These are phyloP conservation scores for Teleogryllus occipitalis DNA, from an alignment of 1,140 invertebrate genomes.

Conservation along the genomic window DNA sequence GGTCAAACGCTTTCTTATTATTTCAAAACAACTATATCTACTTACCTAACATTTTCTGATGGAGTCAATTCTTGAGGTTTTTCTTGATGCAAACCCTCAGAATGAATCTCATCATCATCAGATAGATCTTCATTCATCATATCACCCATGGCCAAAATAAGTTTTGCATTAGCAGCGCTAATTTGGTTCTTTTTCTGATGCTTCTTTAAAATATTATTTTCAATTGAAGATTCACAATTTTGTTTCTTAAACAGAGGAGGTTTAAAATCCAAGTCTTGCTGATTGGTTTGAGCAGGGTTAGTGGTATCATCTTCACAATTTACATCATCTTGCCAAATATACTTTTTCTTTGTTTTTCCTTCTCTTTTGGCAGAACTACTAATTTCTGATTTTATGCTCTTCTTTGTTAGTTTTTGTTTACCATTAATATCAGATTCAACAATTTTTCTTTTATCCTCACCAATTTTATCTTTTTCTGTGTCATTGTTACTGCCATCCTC, in stretches of 20 bases:
- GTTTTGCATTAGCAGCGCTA: neutral
- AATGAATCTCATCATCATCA: too few relatives aligned
- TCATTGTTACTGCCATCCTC: neutral
- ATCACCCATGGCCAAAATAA: neutral
- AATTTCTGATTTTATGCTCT: neutral
- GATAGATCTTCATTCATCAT: too few relatives aligned
- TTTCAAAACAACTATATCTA: too few relatives aligned
- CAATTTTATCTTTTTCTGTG: neutral
- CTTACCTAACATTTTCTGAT: too few relatives aligned
- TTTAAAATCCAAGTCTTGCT: neutral
- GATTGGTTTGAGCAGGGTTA: neutral
- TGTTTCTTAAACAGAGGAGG: slow-evolving; percentile 8
- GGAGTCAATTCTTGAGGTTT: too few relatives aligned
- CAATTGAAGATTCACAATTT: neutral
- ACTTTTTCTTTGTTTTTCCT: slow-evolving; percentile 4
- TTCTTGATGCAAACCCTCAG: too few relatives aligned
- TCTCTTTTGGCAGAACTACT: neutral
- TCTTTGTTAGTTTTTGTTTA: slow-evolving; percentile 10
- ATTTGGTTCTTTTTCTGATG: neutral
- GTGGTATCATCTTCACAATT: slow-evolving; percentile 16
- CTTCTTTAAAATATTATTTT: neutral
- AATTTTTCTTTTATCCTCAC: neutral
- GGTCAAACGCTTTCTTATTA: too few relatives aligned
- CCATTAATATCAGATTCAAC: neutral
- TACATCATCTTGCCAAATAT: slow-evolving; percentile 29